Evolutionary conservation across 2,113 vertebrate species (phyloP).

Genomic region (Aptenodytes patagonicus): DNA sequence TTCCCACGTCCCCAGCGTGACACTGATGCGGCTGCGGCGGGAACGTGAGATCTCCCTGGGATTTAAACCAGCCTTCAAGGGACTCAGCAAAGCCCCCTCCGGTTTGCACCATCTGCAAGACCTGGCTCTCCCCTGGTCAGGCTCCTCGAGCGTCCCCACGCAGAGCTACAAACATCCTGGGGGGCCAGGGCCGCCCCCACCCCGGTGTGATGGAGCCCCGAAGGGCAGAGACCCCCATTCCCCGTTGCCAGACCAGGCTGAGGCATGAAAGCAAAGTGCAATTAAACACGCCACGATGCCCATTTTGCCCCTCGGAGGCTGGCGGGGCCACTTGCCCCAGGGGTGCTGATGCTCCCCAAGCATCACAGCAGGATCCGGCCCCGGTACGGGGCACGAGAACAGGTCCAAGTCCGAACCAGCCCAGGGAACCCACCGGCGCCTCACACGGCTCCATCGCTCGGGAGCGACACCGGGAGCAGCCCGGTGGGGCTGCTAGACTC

Average conservation of each 20-base stretch:
- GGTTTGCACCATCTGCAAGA: accelerated
- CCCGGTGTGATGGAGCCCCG: accelerated
- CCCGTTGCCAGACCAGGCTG: accelerated
- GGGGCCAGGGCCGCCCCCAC: not conserved
- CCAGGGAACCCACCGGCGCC: not conserved
- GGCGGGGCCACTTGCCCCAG: accelerated
- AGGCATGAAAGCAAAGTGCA: not conserved
- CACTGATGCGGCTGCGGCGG: accelerated
- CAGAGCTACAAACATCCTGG: accelerated
- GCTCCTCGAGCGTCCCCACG: not conserved
- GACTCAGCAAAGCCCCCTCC: not conserved
- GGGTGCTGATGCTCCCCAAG: not conserved
- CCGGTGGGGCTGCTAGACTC: not conserved
- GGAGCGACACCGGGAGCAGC: not conserved
- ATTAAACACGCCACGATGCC: accelerated
- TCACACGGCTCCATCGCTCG: accelerated
- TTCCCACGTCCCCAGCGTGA: accelerated
- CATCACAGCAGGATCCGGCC: not conserved
- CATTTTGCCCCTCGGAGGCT: not conserved
- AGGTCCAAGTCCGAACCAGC: accelerated
- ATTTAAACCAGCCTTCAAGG: not conserved
- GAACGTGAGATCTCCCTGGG: not conserved
- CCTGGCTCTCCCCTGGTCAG: accelerated
- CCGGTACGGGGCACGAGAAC: accelerated
- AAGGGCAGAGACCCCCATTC: not conserved